Conservation (phyloP, 2,113 vertebrate species). For the Spheniscus mendiculus region DNA sequence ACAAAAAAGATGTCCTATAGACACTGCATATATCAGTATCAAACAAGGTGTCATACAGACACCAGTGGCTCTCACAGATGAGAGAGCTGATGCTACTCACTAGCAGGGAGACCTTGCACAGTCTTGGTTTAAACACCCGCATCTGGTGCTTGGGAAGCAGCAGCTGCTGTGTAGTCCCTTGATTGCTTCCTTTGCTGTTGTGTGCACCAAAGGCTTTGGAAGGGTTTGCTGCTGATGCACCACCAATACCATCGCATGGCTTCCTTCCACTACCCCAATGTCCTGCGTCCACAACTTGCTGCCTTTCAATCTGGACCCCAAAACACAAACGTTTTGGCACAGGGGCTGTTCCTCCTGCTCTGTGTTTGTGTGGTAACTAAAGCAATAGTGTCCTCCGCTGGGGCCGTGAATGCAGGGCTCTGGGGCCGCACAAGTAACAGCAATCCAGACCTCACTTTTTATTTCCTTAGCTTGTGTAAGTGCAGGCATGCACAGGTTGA, state of each 20-base stretch:
- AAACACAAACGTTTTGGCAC: not conserved
- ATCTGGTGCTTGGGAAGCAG: not conserved
- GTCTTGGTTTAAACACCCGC: not conserved
- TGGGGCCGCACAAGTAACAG: not conserved
- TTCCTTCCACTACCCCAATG: not conserved
- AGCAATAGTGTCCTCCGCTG: not conserved
- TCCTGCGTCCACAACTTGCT: fast-evolving
- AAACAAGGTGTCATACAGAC: not conserved
- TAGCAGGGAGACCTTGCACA: not conserved
- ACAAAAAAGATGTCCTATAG: not conserved
- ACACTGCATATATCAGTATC: not conserved
- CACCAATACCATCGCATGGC: fast-evolving
- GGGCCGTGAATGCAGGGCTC: not conserved
- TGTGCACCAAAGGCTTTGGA: not conserved
- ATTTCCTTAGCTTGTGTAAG: not conserved
- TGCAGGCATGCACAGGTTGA: not conserved
- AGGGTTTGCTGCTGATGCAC: fast-evolving
- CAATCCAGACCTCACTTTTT: not conserved
- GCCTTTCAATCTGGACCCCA: not conserved
- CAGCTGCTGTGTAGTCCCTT: not conserved
- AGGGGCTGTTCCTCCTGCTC: not conserved
- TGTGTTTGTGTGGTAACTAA: not conserved
- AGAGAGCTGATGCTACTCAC: not conserved
- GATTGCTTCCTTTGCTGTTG: not conserved
- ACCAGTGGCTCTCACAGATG: not conserved